These are phyloP conservation scores for Eupithecia exiguata DNA, from an alignment of 2,888 invertebrate genomes.

Conservation along the genomic window DNA sequence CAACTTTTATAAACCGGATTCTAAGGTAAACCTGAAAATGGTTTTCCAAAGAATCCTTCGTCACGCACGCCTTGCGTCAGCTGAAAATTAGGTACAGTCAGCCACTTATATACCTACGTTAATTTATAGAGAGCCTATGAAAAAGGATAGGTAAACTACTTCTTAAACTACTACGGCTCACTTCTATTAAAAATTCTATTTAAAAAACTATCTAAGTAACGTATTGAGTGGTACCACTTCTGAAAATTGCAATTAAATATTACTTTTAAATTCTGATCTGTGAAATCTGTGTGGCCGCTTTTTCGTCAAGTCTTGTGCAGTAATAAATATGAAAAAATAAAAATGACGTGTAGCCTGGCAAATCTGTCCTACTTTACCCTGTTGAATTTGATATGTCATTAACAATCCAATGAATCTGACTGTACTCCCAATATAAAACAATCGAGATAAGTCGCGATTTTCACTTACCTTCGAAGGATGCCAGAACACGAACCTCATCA, in stretches of 20 bases:
- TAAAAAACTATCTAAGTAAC: no score
- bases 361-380: no score
- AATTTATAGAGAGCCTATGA: background rate
- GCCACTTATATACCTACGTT: background rate
- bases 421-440: slow-evolving; percentile 23
- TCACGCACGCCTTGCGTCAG: slow-evolving; percentile 21
- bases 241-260: no score
- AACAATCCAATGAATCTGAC: background rate
- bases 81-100: slow-evolving; percentile 23
- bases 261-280: no score
- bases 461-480: slow-evolving; percentile 33
- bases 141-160: no score
- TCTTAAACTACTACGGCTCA: no score
- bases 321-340: no score
- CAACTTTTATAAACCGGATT: background rate
- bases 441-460: slow-evolving; percentile 27
- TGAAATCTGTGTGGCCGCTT: no score
- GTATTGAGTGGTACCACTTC: no score
- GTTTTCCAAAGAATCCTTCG: slow-evolving; percentile 19
- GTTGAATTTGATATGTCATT: no score
- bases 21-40: slow-evolving; percentile 3
- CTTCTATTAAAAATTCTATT: background rate
- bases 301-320: no score
- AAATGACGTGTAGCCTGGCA: no score
- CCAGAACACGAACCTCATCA: slow-evolving; percentile 33